A percentile compares a stretch with the other conserved stretches of the same genome.
These are phyloP conservation scores for Pyrochroa serraticornis DNA, from an alignment of 2,888 invertebrate species.

Conservation along the genomic window DNA sequence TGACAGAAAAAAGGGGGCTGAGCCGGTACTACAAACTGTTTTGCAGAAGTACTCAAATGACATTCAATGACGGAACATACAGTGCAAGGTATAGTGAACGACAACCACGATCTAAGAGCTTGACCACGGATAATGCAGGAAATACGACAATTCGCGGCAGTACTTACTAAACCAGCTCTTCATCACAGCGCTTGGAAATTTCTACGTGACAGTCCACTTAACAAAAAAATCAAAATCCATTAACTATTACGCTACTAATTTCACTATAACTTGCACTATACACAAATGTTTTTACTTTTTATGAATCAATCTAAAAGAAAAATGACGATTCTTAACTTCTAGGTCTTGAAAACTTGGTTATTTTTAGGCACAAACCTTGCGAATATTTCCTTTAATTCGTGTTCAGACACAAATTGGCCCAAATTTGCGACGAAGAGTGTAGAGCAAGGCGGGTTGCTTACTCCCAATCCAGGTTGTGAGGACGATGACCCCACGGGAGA, in stretches of 20 bases:
- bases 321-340: not conserved
- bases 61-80: slow-evolving; percentile 34
- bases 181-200: slow-evolving; percentile 45
- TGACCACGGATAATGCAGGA: not conserved
- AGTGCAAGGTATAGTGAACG: slow-evolving; percentile 52
- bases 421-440: slow-evolving; percentile 98
- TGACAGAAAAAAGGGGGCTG: no score
- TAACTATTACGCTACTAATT: slow-evolving; percentile 22
- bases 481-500: slow-evolving; percentile 84
- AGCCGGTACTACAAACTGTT: not conserved
- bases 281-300: slow-evolving; percentile 15
- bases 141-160: slow-evolving; percentile 14
- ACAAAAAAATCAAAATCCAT: slow-evolving; percentile 35
- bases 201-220: slow-evolving; percentile 47
- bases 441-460: slow-evolving; percentile 87
- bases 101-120: slow-evolving; percentile 25
- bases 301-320: slow-evolving; percentile 1
- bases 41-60: slow-evolving; percentile 21
- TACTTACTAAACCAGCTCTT: slow-evolving; percentile 44
- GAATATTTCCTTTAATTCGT: slow-evolving; percentile 97
- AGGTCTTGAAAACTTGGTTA: slow-evolving; percentile 3
- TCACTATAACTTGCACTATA: slow-evolving; percentile 51
- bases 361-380: slow-evolving; percentile 75
- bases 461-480: slow-evolving; percentile 72
- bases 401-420: slow-evolving; percentile 96